Conservation (phyloP, 1,140 invertebrate species). For the Popillia japonica region DNA sequence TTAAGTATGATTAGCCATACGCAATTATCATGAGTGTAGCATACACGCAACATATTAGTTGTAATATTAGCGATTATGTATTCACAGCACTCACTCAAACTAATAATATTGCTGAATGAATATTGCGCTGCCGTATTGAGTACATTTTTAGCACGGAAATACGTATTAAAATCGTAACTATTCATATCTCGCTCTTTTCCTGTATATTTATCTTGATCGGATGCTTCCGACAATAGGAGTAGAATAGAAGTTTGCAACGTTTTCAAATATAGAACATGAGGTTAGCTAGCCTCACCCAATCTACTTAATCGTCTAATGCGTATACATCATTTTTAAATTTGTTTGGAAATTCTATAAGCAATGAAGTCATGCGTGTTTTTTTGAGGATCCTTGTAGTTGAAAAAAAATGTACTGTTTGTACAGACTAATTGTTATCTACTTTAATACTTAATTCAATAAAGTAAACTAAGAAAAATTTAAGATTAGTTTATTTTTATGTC, state of each 20-base stretch:
- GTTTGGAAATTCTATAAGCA: slow-evolving; percentile 4
- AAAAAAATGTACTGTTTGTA: too few relatives aligned
- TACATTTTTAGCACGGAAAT: not conserved
- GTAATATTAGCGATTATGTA: not conserved
- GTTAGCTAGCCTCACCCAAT: not conserved
- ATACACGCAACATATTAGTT: too few relatives aligned
- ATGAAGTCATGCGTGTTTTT: slow-evolving; percentile 19
- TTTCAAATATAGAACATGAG: slow-evolving; percentile 1
- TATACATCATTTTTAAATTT: not conserved
- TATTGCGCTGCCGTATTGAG: too few relatives aligned
- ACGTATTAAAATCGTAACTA: not conserved
- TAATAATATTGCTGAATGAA: not conserved
- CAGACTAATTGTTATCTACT: too few relatives aligned
- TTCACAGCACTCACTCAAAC: not conserved
- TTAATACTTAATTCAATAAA: too few relatives aligned
- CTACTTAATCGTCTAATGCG: not conserved
- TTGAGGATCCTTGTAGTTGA: not conserved
- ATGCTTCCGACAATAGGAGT: not conserved
- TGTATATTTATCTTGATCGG: not conserved
- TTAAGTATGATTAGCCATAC: too few relatives aligned
- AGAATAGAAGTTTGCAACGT: not conserved
- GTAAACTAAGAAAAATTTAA: too few relatives aligned
- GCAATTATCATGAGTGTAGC: too few relatives aligned
- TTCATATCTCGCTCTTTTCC: not conserved
- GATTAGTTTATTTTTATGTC: too few relatives aligned